A percentile compares a stretch with the other conserved stretches of the same genome.
Conservation (phyloP, 2,888 invertebrate species). For the Teleogryllus oceanicus region DNA sequence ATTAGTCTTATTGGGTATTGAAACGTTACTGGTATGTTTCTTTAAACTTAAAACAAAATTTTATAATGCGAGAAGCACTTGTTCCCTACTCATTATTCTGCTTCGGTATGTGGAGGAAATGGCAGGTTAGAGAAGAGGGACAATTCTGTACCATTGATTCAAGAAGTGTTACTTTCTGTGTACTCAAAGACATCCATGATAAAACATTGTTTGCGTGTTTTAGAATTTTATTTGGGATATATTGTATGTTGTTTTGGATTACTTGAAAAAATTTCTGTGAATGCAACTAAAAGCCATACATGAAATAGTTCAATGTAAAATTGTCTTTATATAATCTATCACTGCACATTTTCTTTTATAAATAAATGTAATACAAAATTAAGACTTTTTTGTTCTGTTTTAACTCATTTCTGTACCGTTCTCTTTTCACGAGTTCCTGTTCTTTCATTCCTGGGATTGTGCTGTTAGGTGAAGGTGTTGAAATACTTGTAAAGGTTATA, state of each 20-base stretch:
- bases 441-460: too few species aligned
- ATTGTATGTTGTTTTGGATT: not conserved
- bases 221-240: not conserved
- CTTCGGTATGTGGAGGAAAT: not conserved
- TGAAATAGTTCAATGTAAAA: not conserved
- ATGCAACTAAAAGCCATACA: not conserved
- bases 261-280: not conserved
- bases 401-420: too few species aligned
- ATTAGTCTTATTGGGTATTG: not conserved
- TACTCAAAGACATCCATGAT: too few species aligned
- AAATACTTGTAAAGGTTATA: too few species aligned
- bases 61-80: not conserved
- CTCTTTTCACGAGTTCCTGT: too few species aligned
- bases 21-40: not conserved
- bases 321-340: not conserved
- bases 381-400: not conserved
- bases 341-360: conserved; percentile 18
- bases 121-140: not conserved
- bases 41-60: not conserved
- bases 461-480: too few species aligned
- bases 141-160: too few species aligned
- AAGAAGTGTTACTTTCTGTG: too few species aligned
- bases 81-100: not conserved
- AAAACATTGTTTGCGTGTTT: not conserved
- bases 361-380: conserved; percentile 18